These are phyloP conservation scores for Ceratosolen solmsi DNA, from an alignment of 1,140 invertebrate species.

Conservation along the genomic window DNA sequence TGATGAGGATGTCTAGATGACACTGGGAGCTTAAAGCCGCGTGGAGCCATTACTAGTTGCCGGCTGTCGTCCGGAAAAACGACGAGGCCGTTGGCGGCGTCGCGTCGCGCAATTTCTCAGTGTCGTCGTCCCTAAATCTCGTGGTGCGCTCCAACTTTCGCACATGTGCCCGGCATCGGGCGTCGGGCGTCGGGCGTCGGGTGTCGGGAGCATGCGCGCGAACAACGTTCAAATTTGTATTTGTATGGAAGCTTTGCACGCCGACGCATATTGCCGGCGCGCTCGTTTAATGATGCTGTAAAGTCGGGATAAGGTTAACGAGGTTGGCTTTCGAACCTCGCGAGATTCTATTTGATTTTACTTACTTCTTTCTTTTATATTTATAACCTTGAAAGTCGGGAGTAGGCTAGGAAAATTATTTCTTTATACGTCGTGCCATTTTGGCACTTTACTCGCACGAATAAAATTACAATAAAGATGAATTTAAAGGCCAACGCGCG, in stretches of 20 bases:
- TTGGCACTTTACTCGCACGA: too few relatives aligned
- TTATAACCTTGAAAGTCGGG: background rate
- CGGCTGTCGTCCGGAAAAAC: background rate
- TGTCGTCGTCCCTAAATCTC: slow-evolving; percentile 33
- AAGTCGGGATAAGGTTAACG: background rate
- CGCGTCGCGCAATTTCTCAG: slow-evolving; percentile 36
- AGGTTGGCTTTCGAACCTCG: background rate
- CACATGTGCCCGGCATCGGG: background rate
- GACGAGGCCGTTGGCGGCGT: slow-evolving; percentile 7
- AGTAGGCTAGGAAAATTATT: too few relatives aligned
- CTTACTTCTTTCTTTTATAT: background rate
- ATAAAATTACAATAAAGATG: too few relatives aligned
- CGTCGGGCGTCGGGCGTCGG: too few relatives aligned
- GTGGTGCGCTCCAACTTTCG: background rate
- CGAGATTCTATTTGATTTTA: background rate
- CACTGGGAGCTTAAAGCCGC: background rate
- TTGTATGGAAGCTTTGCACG: background rate
- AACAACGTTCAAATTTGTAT: background rate
- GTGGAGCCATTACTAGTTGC: background rate
- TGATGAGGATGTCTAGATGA: background rate
- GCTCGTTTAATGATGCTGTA: background rate
- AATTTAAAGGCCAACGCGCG: too few relatives aligned
- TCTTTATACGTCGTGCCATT: too few relatives aligned
- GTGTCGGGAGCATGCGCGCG: background rate
- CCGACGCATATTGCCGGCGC: background rate